phyloP scores from a whole-genome alignment of 30 jellyfish, hydroid and myxozoan genomes.

The Sanderia malayensis region DNA sequence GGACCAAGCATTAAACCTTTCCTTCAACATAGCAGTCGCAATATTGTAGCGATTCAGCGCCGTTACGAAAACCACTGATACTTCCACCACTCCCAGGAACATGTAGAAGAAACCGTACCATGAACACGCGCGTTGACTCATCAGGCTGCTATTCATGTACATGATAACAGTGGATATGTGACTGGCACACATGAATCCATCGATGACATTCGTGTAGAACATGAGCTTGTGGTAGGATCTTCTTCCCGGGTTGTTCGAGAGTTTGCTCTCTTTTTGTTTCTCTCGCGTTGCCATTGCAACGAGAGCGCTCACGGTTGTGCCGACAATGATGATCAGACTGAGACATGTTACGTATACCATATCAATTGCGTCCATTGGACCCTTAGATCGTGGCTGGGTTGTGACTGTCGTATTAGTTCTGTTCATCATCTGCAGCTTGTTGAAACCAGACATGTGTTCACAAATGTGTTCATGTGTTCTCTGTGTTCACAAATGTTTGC shows the following conservation, averaged over 20 bases:
- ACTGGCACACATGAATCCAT: not conserved
- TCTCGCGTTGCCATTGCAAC: not conserved
- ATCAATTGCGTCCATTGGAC: not conserved
- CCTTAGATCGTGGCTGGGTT: not conserved
- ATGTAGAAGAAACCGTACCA: constrained; percentile 13
- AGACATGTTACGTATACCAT: not conserved
- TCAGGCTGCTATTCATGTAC: not conserved
- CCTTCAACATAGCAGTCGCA: constrained; percentile 2
- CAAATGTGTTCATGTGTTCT: no score
- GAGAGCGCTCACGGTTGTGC: not conserved
- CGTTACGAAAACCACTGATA: not conserved
- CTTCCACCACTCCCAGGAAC: not conserved
- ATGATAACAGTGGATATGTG: not conserved
- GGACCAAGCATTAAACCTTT: not conserved
- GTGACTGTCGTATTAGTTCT: not conserved
- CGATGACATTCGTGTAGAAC: not conserved
- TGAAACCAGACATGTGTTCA: no score
- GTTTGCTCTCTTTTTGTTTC: not conserved
- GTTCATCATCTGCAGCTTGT: no score
- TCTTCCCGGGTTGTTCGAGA: not conserved
- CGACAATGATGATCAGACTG: not conserved
- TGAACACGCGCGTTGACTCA: not conserved
- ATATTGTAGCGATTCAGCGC: constrained; percentile 14
- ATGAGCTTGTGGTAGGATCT: not conserved
- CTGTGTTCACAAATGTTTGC: no score